A percentile compares a stretch with the other conserved stretches of the same genome.
Conservation (phyloP, 2,888 invertebrate genomes). For the Anagyrus pseudococci region DNA sequence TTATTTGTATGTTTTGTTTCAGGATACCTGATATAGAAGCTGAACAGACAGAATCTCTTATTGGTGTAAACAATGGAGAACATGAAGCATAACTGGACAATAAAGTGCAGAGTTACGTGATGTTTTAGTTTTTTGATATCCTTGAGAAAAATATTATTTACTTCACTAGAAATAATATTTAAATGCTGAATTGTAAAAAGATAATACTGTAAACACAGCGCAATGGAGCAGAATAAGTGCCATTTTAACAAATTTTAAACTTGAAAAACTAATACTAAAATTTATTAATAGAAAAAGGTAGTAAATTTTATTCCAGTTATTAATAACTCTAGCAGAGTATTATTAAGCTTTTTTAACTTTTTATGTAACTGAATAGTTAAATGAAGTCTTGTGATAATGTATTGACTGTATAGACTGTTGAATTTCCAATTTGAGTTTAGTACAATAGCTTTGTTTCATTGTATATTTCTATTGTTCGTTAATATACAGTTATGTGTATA, state of each 20-base stretch:
- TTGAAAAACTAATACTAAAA: too few relatives aligned
- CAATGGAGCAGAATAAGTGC: slow-evolving; percentile 33
- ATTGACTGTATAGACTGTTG: slow-evolving; percentile 45
- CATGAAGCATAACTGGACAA: slow-evolving; percentile 67
- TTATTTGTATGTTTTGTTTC: slow-evolving; percentile 48
- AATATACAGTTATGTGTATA: slow-evolving; percentile 20
- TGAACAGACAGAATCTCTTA: slow-evolving; percentile 75
- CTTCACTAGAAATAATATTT: slow-evolving; percentile 18
- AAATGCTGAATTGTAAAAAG: slow-evolving; percentile 29
- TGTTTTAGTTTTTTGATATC: slow-evolving; percentile 33
- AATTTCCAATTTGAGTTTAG: slow-evolving; percentile 41
- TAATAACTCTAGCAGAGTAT: slow-evolving; percentile 12
- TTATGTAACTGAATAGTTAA: slow-evolving; percentile 18
- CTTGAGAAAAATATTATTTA: too few relatives aligned
- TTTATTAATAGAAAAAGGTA: too few relatives aligned
- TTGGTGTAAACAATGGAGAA: slow-evolving; percentile 67
- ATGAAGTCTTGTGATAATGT: slow-evolving; percentile 45
- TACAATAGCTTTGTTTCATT: slow-evolving; percentile 40
- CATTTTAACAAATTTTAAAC: slow-evolving; percentile 25
- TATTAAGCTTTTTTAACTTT: slow-evolving; percentile 7
- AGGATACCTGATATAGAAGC: slow-evolving; percentile 71
- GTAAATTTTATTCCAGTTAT: slow-evolving; percentile 31
- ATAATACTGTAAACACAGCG: slow-evolving; percentile 17
- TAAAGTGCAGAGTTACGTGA: slow-evolving; percentile 34
- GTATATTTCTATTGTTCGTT: slow-evolving; percentile 42